Evolutionary conservation across 2,113 vertebrate species (phyloP), one percentile per base, ranked within the genome.

Genomic region (Mugil cephalus): DNA sequence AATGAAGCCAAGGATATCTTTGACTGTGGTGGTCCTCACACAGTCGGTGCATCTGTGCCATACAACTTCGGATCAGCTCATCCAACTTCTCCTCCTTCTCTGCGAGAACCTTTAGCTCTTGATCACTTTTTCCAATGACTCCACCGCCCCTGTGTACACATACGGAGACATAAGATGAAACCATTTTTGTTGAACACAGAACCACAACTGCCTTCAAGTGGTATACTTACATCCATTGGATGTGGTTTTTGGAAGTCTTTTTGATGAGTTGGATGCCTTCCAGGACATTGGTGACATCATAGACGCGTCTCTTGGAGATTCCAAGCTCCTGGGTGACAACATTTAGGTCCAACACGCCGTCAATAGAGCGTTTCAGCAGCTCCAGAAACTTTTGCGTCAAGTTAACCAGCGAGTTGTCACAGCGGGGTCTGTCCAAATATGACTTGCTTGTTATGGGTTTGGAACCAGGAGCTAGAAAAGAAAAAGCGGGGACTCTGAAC

Each of bases 221-320:
- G 24, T 3, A 95, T 80, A 97, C 98, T 96, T 89, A 99, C 98
- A 97, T 89, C 97, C 96, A 99, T 79, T 98, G 94, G 59, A 99
- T 92, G 70, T 95, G 92, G 93, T 97, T 99, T 92, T 98, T 99
- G 8, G 96, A 97, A 83, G 95, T 96, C 91, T 98, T 99, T 89
- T 95, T 96, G 87, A 99, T 95, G 86, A 99, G 96, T 10, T 93
- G 93, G 87, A 98, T 96, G 47, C 98, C 98, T 86, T 98, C 96
- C 86, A 99, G 89, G 10, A 99, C 97, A 14, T 99, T 98, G 79
- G 96, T 98, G 91, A 99, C 96, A 85, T 99, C 98, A 0, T 99
- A 99, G 73, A 99, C 92, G 51, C 98, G 95, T 69, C 98, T 95
- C 92, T 98, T 98, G 30, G 95, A 93, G 55, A 95, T 94, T 21